Percentiles rank a stretch among this genome's conserved stretches.
Evolutionary conservation across 2,113 vertebrate species (phyloP).

Genomic region (Zosterops lateralis): DNA sequence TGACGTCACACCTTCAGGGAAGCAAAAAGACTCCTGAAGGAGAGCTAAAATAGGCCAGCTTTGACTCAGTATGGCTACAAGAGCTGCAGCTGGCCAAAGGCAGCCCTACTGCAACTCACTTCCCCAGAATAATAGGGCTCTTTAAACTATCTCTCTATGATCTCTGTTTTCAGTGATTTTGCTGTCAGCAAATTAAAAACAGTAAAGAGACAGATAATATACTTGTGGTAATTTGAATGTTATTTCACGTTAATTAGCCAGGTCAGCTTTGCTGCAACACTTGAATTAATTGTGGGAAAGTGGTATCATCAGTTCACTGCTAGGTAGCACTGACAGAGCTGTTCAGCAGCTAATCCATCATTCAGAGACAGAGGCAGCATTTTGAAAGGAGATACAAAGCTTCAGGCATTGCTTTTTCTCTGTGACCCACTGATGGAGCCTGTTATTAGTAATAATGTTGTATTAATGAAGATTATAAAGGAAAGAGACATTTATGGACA

Average conservation of each 20-base stretch:
- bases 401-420: neutral
- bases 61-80: rapidly evolving
- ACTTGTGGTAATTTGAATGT: neutral
- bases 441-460: neutral
- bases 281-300: neutral
- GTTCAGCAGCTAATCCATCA: neutral
- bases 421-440: neutral
- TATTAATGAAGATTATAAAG: conserved; percentile 16
- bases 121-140: neutral
- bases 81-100: neutral
- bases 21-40: neutral
- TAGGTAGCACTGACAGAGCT: neutral
- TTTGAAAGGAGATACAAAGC: neutral
- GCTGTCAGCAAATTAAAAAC: neutral
- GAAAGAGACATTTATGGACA: neutral
- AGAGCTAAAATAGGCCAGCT: neutral
- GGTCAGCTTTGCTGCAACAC: neutral
- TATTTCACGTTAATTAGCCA: neutral
- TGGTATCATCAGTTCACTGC: neutral
- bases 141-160: neutral
- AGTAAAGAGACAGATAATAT: neutral
- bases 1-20: neutral
- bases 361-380: neutral
- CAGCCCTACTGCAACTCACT: neutral
- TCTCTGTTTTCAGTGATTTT: neutral